Conservation (phyloP, 2,113 vertebrate genomes). For the Bagarius yarrelli region DNA sequence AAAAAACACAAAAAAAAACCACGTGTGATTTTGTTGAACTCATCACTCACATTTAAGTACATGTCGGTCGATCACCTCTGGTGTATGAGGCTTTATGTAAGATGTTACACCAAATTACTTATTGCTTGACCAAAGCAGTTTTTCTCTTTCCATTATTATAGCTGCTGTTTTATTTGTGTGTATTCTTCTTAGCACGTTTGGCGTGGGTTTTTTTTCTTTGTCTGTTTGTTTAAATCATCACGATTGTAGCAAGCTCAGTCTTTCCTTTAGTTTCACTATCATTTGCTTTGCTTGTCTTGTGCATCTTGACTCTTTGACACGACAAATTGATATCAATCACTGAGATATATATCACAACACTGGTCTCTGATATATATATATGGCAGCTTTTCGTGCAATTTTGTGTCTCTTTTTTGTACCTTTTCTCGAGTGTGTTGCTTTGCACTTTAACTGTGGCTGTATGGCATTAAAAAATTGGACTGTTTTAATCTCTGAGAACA, state of each 20-base stretch:
- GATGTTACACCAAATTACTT: conserved; percentile 54
- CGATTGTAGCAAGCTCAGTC: conserved; percentile 40
- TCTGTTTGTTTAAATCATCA: conserved; percentile 3
- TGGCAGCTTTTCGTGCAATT: conserved; percentile 45
- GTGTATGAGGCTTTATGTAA: conserved; percentile 62
- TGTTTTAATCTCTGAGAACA: conserved; percentile 69
- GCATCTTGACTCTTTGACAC: conserved; percentile 31
- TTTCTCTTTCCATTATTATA: conserved; percentile 6
- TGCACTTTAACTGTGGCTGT: conserved; percentile 69
- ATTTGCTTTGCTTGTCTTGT: conserved; percentile 22
- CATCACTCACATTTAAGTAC: conserved; percentile 6
- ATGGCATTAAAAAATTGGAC: conserved; percentile 64
- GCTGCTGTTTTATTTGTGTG: conserved; percentile 1
- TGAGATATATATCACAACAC: conserved; percentile 44
- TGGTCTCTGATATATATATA: conserved; percentile 43
- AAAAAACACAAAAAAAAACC: background rate
- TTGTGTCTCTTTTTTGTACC: conserved; percentile 59
- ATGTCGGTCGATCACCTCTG: conserved; percentile 60
- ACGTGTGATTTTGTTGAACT: conserved; percentile 54
- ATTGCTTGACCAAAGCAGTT: conserved; percentile 54
- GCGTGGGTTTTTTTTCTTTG: background rate
- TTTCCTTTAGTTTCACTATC: conserved; percentile 6
- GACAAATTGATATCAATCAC: conserved; percentile 26
- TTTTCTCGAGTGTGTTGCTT: conserved; percentile 62
- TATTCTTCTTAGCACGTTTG: conserved; percentile 23